Evolutionary conservation across 2,888 invertebrate genomes (phyloP).

Genomic region (Lithophane leautieri): DNA sequence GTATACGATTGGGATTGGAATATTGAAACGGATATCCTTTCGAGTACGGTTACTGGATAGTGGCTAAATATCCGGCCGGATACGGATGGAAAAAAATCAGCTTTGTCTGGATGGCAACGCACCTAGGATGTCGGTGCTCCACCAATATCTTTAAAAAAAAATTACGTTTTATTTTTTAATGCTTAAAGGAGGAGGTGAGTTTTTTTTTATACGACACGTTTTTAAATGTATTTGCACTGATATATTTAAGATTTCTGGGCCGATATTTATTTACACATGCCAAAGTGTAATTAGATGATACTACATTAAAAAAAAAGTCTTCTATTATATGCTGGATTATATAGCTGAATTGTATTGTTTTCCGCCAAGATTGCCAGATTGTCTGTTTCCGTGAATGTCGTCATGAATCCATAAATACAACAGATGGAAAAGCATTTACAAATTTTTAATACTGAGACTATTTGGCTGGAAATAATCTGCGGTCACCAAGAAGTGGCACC

Average conservation of each 20-base stretch:
- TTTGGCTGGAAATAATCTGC: background rate
- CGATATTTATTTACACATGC: slow-evolving; percentile 5
- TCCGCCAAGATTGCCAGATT: background rate
- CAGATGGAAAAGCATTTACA: background rate
- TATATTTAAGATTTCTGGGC: background rate
- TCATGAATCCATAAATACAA: slow-evolving; percentile 9
- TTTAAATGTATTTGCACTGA: background rate
- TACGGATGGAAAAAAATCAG: background rate
- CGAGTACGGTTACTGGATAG: background rate
- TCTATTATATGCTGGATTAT: background rate
- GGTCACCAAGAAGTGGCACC: background rate
- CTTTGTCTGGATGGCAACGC: background rate
- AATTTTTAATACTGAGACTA: background rate
- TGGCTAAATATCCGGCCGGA: background rate
- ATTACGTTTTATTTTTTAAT: background rate
- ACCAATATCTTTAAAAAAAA: background rate
- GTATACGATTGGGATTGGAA: background rate
- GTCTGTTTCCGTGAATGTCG: background rate
- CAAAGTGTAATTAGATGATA: background rate
- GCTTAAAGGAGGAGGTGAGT: background rate
- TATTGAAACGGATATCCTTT: background rate
- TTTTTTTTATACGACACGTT: background rate
- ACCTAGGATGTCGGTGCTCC: background rate
- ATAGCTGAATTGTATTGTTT: background rate
- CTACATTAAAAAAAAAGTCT: background rate